Conservation (phyloP, 2,113 vertebrate genomes). For the Stigmatopora nigra region DNA sequence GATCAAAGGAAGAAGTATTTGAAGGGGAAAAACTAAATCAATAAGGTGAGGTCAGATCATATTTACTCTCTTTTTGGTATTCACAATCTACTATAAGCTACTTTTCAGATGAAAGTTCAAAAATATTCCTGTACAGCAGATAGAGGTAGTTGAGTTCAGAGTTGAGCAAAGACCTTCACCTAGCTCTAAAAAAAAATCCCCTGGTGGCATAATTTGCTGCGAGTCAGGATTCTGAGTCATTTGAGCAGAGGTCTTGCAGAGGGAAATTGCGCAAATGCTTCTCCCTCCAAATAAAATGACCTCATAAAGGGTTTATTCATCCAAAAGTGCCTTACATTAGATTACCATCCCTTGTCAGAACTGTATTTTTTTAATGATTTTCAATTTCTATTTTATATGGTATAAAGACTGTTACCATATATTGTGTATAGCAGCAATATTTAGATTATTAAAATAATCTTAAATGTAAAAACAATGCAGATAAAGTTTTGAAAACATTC, state of each 20-base stretch:
- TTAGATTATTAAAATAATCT: too few relatives aligned
- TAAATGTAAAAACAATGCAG: too few relatives aligned
- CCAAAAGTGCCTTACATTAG: conserved; percentile 6
- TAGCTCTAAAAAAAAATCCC: background rate
- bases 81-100: too few relatives aligned
- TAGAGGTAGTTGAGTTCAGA: background rate
- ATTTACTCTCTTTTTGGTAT: too few relatives aligned
- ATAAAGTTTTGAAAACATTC: too few relatives aligned
- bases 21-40: too few relatives aligned
- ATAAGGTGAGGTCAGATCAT: too few relatives aligned
- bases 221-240: background rate
- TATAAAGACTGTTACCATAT: background rate
- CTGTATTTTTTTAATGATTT: background rate
- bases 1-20: background rate
- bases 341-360: conserved; percentile 17
- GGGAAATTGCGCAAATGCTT: background rate
- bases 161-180: background rate
- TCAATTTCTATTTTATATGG: background rate
- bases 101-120: too few relatives aligned
- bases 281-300: background rate
- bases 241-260: background rate
- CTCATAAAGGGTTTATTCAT: background rate
- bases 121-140: too few relatives aligned
- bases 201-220: background rate
- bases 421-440: background rate